These are phyloP conservation scores for Hiodon alosoides DNA, from an alignment of 2,113 vertebrate species.

Conservation along the genomic window DNA sequence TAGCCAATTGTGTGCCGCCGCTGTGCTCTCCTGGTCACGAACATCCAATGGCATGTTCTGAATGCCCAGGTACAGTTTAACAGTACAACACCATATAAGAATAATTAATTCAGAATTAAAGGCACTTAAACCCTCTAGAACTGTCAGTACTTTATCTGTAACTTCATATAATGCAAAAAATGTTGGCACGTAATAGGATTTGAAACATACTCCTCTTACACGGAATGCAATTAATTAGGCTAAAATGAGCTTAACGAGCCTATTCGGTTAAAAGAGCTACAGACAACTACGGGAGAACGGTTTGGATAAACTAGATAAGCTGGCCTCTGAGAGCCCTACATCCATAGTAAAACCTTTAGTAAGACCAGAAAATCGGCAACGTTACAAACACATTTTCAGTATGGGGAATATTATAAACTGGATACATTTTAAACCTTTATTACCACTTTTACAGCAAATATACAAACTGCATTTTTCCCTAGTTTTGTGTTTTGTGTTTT, in stretches of 20 bases:
- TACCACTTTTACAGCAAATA: too few relatives aligned
- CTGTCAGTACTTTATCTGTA: constrained; percentile 1
- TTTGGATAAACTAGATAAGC: neutral
- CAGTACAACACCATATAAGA: neutral
- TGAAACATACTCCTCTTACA: neutral
- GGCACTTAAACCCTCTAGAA: neutral
- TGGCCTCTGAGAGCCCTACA: neutral
- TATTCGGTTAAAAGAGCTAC: neutral
- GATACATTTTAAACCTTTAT: too few relatives aligned
- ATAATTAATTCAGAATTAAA: neutral
- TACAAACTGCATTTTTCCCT: too few relatives aligned
- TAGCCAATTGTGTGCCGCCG: too few relatives aligned
- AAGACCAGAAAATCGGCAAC: too few relatives aligned
- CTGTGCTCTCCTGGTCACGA: too few relatives aligned
- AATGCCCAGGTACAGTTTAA: too few relatives aligned
- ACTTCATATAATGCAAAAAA: neutral
- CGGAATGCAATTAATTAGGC: neutral
- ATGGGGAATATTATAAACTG: too few relatives aligned
- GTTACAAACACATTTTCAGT: too few relatives aligned
- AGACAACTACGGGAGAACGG: neutral
- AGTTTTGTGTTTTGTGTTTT: too few relatives aligned
- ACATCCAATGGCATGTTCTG: too few relatives aligned
- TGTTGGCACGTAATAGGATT: constrained; percentile 2
- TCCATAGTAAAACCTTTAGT: too few relatives aligned
- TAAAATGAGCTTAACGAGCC: constrained; percentile 7